phyloP scores from a whole-genome alignment of 2,113 vertebrate species.

The Carassius auratus region DNA sequence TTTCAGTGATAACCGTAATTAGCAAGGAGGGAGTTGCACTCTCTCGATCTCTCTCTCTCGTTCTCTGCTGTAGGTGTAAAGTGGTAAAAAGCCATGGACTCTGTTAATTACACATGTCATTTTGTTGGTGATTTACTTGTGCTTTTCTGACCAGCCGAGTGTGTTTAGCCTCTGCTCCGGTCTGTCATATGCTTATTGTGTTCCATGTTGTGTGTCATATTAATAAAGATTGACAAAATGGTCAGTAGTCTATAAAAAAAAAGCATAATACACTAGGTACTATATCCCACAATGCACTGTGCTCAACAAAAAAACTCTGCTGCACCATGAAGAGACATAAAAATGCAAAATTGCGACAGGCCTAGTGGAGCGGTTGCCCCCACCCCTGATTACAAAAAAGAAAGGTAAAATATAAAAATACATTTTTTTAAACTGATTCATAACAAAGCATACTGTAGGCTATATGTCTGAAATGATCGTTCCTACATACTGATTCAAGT shows the following conservation, averaged over 20 bases:
- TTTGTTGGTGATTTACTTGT: conserved; percentile 92
- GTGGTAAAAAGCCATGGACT: conserved; percentile 89
- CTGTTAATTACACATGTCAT: conserved; percentile 98
- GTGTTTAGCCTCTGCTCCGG: conserved; percentile 75
- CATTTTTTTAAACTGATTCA: too few species aligned
- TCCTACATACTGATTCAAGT: neutral
- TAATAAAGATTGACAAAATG: neutral
- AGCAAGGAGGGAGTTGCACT: conserved; percentile 96
- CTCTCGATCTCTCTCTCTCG: conserved; percentile 67
- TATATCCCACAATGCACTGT: neutral
- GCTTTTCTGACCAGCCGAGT: conserved; percentile 87
- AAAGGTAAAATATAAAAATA: too few species aligned
- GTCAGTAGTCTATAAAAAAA: neutral
- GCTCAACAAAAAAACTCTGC: neutral
- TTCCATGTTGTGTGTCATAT: conserved; percentile 31
- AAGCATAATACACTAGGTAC: neutral
- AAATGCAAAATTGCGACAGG: too few species aligned
- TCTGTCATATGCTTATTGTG: conserved; percentile 62
- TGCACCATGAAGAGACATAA: neutral
- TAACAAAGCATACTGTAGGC: too few species aligned
- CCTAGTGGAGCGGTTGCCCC: too few species aligned
- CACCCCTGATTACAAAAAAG: too few species aligned
- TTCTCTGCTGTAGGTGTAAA: conserved; percentile 85
- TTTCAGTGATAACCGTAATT: conserved; percentile 99
- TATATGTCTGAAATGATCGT: too few species aligned